Conservation (phyloP, 2,797 vertebrate genomes). For the Peromyscus melanophrys region DNA sequence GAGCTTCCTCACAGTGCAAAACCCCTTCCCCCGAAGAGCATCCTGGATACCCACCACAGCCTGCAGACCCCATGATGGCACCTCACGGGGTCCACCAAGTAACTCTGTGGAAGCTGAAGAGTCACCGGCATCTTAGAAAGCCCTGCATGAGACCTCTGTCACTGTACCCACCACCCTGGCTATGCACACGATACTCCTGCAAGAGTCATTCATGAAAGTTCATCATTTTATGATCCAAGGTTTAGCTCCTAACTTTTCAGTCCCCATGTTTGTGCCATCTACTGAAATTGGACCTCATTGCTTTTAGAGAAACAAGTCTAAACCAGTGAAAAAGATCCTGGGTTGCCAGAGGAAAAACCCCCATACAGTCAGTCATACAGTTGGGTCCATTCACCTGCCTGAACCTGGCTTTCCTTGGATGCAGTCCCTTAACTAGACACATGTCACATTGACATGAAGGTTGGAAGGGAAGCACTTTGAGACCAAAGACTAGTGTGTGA, state of each 20-base stretch:
- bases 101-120: background rate
- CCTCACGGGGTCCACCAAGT: accelerated
- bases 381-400: accelerated
- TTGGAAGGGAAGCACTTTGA: background rate
- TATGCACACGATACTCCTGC: background rate
- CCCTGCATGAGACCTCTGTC: background rate
- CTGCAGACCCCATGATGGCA: accelerated
- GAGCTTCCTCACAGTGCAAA: background rate
- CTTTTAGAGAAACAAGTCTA: background rate
- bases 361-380: accelerated
- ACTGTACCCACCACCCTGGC: background rate
- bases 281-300: background rate
- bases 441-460: background rate
- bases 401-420: background rate
- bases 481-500: background rate
- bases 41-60: background rate
- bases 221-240: background rate
- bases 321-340: accelerated
- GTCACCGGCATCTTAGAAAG: background rate
- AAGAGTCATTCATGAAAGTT: background rate
- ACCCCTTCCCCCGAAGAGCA: accelerated
- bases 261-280: background rate
- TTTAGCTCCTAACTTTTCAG: background rate
- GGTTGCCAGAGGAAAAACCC: background rate
- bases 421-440: too few species aligned